Evolutionary conservation across 1,140 invertebrate species (phyloP).

Genomic region (Coelopa frigida): DNA sequence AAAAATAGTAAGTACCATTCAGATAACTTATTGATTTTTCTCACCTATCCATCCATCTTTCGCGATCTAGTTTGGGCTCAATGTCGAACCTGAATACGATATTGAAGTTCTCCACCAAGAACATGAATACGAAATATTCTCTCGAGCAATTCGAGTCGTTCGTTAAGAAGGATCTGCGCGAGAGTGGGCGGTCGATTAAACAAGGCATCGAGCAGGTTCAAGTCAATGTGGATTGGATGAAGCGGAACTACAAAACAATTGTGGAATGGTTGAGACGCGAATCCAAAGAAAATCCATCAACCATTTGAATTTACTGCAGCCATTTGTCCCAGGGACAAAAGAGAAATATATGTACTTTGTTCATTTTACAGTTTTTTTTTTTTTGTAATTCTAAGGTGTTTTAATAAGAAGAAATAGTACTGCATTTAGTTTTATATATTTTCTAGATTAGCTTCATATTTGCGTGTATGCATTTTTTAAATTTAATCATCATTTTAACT

Average conservation of each 20-base stretch:
- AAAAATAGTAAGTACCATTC: slow-evolving; percentile 57
- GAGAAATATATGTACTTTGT: no score
- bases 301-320: no score
- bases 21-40: background rate
- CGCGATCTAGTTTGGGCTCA: slow-evolving; percentile 58
- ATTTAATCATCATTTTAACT: no score
- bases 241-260: slow-evolving; percentile 64
- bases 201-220: slow-evolving; percentile 72
- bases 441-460: no score
- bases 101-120: slow-evolving; percentile 60
- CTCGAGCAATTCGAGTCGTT: slow-evolving; percentile 67
- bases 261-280: slow-evolving; percentile 56
- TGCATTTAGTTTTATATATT: no score
- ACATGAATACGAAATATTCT: slow-evolving; percentile 66
- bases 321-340: no score
- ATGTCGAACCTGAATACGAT: slow-evolving; percentile 63
- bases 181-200: slow-evolving; percentile 62
- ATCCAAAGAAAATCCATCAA: background rate
- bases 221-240: slow-evolving; percentile 75
- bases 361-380: no score
- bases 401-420: no score
- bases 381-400: no score
- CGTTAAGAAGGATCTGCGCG: slow-evolving; percentile 50
- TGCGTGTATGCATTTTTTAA: no score
- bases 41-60: slow-evolving; percentile 5